phyloP scores from a whole-genome alignment of 2,113 vertebrate species.

The Erythrocercus mccallii region DNA sequence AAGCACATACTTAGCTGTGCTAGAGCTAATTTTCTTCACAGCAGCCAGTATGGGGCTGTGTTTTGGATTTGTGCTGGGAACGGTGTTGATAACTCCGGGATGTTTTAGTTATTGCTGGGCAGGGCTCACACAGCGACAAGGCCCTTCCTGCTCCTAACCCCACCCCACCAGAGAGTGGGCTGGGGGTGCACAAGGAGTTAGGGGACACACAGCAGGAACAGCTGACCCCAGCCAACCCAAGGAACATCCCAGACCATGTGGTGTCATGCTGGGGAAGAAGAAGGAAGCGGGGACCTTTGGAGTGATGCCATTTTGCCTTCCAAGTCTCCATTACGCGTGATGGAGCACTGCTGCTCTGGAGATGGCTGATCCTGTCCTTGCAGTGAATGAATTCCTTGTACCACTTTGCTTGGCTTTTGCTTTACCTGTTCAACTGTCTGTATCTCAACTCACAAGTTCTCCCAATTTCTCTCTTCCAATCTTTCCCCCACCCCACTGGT shows the following conservation, averaged over 20 bases:
- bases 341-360: not conserved
- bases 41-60: not conserved
- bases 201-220: not conserved
- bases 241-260: not conserved
- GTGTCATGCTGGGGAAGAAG: not conserved
- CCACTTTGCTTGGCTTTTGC: not conserved
- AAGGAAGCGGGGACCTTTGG: rapidly evolving
- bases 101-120: not conserved
- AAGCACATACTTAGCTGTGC: not conserved
- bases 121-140: not conserved
- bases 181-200: not conserved
- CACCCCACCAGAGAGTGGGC: not conserved
- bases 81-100: not conserved
- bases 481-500: not conserved
- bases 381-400: not conserved
- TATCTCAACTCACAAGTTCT: not conserved
- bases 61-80: not conserved
- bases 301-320: not conserved
- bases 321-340: rapidly evolving
- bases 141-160: not conserved
- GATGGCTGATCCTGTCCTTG: not conserved
- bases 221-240: not conserved
- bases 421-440: not conserved
- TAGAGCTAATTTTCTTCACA: not conserved
- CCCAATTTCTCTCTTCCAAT: not conserved